phyloP scores from a whole-genome alignment of 2,113 vertebrate genomes.

The Chamaea fasciata region DNA sequence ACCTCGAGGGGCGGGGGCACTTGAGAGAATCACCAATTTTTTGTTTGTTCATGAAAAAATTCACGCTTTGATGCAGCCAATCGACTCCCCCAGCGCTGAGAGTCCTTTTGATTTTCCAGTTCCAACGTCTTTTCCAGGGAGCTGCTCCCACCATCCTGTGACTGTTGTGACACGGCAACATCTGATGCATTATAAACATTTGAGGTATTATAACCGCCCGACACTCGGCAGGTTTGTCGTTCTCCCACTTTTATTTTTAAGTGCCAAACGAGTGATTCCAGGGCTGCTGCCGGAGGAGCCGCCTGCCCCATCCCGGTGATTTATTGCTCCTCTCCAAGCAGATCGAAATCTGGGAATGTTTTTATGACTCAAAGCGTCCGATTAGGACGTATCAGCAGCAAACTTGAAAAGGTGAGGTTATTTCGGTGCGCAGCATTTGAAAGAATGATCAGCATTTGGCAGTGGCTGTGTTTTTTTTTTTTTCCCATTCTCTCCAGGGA shows the following conservation, averaged over 20 bases:
- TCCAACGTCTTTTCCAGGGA: background rate
- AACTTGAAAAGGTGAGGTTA: slow-evolving; percentile 34
- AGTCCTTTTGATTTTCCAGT: background rate
- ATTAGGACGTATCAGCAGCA: slow-evolving; percentile 44
- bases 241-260: background rate
- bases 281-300: background rate
- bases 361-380: slow-evolving; percentile 12
- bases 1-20: rapidly evolving
- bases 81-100: background rate
- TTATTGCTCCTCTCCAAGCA: slow-evolving; percentile 30
- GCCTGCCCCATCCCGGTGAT: slow-evolving; percentile 38
- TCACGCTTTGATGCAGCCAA: background rate
- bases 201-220: background rate
- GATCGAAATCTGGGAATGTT: slow-evolving; percentile 48
- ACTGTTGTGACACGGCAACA: background rate
- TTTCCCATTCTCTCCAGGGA: background rate
- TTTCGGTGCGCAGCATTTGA: background rate
- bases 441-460: background rate
- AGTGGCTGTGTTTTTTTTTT: background rate
- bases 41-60: background rate
- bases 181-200: background rate
- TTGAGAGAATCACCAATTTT: rapidly evolving
- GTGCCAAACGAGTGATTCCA: background rate
- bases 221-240: background rate
- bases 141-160: background rate